Conservation (phyloP, 2,797 vertebrate genomes). For the Eupleurogrammus muticus region DNA sequence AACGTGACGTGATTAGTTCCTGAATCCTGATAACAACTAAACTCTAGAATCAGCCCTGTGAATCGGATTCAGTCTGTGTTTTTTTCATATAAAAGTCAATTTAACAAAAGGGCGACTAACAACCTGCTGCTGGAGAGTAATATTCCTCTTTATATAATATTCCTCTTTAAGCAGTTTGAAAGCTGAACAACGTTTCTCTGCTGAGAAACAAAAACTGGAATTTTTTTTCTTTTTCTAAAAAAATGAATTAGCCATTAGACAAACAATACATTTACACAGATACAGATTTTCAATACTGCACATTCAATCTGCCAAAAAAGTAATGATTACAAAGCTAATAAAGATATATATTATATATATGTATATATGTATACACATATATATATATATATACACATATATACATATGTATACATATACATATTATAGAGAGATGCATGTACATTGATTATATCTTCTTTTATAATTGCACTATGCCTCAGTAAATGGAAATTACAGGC, state of each 20-base stretch:
- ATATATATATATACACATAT: conserved; percentile 90
- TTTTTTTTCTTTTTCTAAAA: conserved; percentile 83
- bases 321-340: conserved; percentile 92
- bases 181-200: conserved; percentile 84
- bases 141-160: conserved; percentile 44
- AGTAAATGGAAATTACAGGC: conserved; percentile 90
- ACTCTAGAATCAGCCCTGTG: conserved; percentile 61
- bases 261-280: conserved; percentile 96
- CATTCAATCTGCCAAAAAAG: conserved; percentile 95
- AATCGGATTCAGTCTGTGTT: conserved; percentile 54
- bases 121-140: conserved; percentile 66
- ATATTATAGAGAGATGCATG: conserved; percentile 86
- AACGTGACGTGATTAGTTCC: conserved; percentile 45
- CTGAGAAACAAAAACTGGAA: conserved; percentile 86
- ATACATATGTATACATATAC: background rate
- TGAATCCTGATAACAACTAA: conserved; percentile 54
- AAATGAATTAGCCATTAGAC: conserved; percentile 93
- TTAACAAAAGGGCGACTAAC: conserved; percentile 55
- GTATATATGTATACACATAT: conserved; percentile 71
- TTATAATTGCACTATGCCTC: conserved; percentile 95
- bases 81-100: conserved; percentile 61
- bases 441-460: conserved; percentile 94
- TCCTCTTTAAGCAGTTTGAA: conserved; percentile 81
- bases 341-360: conserved; percentile 77
- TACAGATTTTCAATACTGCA: conserved; percentile 95